Evolutionary conservation across 2,113 vertebrate species (phyloP), one percentile per base, ranked within the genome.

Genomic region (Tenebrosternarchus preto): DNA sequence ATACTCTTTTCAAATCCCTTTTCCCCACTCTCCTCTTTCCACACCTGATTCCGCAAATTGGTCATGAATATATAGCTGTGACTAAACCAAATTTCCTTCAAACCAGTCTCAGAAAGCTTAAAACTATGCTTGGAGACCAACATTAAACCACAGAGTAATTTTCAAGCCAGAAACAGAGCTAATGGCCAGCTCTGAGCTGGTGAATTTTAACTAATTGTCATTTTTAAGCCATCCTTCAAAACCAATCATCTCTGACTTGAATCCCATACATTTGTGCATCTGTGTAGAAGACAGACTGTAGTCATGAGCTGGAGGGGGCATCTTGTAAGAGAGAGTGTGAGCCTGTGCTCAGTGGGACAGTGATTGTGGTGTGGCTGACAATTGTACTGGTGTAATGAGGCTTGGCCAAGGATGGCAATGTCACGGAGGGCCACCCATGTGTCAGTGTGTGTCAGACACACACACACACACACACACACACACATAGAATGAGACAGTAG

Each of bases 381-480:
- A 92, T 93, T 92, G 88, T 90, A 85, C 86, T 74, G 90, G 87
- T 85, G 88, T 93, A 93, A 93, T 93, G 91, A 92, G 92, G 91
- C 90, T 89, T 89, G 91, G 87, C 91, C 80, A 90, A 82, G 89
- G 90, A 92, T 87, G 91, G 90, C 88, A 86, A 87, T 93, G 92
- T 92, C 92, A 91, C 87, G 85, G 86, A 57, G 87, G 85, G 91
- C 89, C 89, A 91, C 88, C 88, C 83, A 83, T 88, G 90, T 90
- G 89, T 92, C 85, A 85, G 87, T 88, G 79, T 85, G 80, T 85
- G 84, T 85, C 77, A 82, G 60, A 82, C 56, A 59, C 61, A 46
- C 61, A 31, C n/a, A 57, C 56, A 29, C 22, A 80, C 71, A 43
- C 31, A 80, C 63, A 67, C 63, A 36, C 31, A 68, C 64, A 68